Conservation (phyloP, 1,140 invertebrate genomes). For the Zeugodacus cucurbitae region DNA sequence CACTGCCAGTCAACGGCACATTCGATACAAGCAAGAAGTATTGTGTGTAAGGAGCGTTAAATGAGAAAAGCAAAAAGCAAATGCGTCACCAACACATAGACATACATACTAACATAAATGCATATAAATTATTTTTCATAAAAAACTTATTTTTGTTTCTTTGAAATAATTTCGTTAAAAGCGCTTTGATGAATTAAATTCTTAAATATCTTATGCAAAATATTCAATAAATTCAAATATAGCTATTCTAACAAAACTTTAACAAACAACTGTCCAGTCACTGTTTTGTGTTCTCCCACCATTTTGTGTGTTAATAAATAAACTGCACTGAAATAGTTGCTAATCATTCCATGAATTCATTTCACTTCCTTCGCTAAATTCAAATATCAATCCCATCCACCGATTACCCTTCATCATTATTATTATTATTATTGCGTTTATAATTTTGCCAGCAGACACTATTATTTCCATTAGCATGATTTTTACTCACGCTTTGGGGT, state of each 20-base stretch:
- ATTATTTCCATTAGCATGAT: slow-evolving; percentile 64
- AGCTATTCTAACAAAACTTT: background rate
- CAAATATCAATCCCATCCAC: background rate
- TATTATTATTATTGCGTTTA: slow-evolving; percentile 1
- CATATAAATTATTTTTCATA: background rate
- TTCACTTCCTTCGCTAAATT: background rate
- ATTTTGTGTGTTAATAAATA: background rate
- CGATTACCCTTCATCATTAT: background rate
- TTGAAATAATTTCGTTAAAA: background rate
- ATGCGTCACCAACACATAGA: background rate
- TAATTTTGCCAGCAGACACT: slow-evolving; percentile 52
- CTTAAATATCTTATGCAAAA: background rate
- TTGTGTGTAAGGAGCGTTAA: background rate
- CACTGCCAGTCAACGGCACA: slow-evolving; percentile 47
- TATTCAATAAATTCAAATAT: background rate
- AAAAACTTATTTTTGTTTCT: background rate
- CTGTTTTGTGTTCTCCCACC: background rate
- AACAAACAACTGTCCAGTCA: background rate
- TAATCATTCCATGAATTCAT: slow-evolving; percentile 22
- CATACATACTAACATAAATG: background rate
- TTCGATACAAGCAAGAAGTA: background rate
- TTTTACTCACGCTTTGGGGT: slow-evolving; percentile 52
- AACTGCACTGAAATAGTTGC: background rate
- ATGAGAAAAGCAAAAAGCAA: background rate
- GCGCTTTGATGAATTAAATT: background rate